Evolutionary conservation across 1,140 invertebrate genomes (phyloP).

Genomic region (Sycobia sp.): DNA sequence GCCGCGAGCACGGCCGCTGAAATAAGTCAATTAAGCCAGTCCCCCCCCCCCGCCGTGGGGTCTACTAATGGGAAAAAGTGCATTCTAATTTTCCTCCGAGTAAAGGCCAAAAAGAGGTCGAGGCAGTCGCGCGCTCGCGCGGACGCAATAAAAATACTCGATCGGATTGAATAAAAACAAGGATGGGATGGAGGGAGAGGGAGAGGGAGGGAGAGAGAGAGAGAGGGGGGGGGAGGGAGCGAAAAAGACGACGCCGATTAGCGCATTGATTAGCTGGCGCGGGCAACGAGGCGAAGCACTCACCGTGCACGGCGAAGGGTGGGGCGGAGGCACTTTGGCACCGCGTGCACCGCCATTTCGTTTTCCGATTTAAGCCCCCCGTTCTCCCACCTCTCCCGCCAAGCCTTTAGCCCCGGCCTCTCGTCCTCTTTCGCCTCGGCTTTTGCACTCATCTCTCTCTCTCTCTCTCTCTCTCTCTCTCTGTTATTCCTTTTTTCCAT

Average conservation of each 20-base stretch:
- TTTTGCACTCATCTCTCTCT: too few relatives aligned
- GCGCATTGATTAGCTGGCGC: constrained; percentile 53
- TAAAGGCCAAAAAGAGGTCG: too few relatives aligned
- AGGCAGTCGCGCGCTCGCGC: too few relatives aligned
- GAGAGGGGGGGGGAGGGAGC: not conserved
- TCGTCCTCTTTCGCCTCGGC: too few relatives aligned
- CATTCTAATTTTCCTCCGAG: too few relatives aligned
- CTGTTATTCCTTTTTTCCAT: too few relatives aligned
- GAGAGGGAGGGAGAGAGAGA: constrained; percentile 12
- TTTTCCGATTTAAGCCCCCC: constrained; percentile 10
- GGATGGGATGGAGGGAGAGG: not conserved
- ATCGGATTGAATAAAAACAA: not conserved
- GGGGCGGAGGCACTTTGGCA: constrained; percentile 54
- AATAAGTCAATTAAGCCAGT: too few relatives aligned
- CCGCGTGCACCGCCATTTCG: constrained; percentile 31
- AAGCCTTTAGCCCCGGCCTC: constrained; percentile 21
- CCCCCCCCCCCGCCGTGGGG: too few relatives aligned
- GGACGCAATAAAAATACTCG: not conserved
- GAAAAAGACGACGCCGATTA: constrained; percentile 47
- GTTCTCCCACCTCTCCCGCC: not conserved
- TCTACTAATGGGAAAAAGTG: too few relatives aligned
- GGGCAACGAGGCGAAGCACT: constrained; percentile 50
- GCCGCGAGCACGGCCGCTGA: too few relatives aligned
- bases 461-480: too few relatives aligned
- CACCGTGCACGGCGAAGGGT: too few relatives aligned